Evolutionary conservation across 2,888 invertebrate species (phyloP).

Genomic region (Asteroscopus sphinx): DNA sequence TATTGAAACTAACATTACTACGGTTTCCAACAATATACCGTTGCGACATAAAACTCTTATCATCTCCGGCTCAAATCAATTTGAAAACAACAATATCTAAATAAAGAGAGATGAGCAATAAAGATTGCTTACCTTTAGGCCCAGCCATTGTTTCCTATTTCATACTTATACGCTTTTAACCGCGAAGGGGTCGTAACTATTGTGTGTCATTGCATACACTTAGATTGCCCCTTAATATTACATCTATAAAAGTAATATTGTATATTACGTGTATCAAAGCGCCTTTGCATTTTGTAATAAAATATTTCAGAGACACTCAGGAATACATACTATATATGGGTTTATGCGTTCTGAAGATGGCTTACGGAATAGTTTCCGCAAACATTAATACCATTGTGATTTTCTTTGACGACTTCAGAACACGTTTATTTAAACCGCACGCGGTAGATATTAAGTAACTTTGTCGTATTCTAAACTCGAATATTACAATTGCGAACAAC

Average conservation of each 20-base stretch:
- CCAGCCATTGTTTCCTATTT: slow-evolving; percentile 79
- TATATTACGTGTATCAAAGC: slow-evolving; percentile 27
- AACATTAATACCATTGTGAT: slow-evolving; percentile 21
- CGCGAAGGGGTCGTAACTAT: slow-evolving; percentile 62
- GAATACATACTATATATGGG: slow-evolving; percentile 41
- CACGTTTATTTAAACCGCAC: not conserved
- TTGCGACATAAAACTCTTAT: slow-evolving; percentile 83
- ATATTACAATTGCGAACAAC: slow-evolving; percentile 31
- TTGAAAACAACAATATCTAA: slow-evolving; percentile 78
- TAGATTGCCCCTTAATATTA: slow-evolving; percentile 45
- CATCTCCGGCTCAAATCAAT: slow-evolving; percentile 80
- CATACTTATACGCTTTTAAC: slow-evolving; percentile 67
- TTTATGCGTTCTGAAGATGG: slow-evolving; percentile 39
- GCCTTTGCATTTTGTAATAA: slow-evolving; percentile 21
- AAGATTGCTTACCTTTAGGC: slow-evolving; percentile 79
- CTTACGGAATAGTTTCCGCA: slow-evolving; percentile 23
- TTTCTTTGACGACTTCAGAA: slow-evolving; percentile 4
- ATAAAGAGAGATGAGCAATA: slow-evolving; percentile 79
- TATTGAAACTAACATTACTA: slow-evolving; percentile 80
- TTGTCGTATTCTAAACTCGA: slow-evolving; percentile 10
- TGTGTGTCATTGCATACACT: slow-evolving; percentile 36
- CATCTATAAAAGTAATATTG: slow-evolving; percentile 23
- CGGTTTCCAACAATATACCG: slow-evolving; percentile 76
- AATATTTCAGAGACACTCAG: slow-evolving; percentile 38
- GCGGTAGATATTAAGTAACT: slow-evolving; percentile 27